Evolutionary conservation across 2,888 invertebrate genomes (phyloP).

Genomic region (Zaprionus bogoriensis): DNA sequence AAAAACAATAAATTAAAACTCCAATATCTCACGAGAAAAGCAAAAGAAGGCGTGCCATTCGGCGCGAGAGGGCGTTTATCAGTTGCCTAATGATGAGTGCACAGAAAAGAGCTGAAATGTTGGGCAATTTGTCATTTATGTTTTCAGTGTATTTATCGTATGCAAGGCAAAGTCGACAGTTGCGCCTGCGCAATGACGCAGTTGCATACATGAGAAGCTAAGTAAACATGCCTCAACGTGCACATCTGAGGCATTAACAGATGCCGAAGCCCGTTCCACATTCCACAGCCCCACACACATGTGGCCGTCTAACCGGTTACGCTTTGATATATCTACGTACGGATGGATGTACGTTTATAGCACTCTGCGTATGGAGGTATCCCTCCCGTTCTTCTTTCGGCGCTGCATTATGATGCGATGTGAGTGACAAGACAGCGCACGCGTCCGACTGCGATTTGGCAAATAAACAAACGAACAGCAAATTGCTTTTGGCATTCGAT

Average conservation of each 20-base stretch:
- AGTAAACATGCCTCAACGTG: constrained; percentile 31
- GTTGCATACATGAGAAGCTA: constrained; percentile 15
- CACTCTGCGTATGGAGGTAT: neutral
- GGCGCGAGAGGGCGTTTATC: neutral
- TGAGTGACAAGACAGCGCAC: constrained; percentile 36
- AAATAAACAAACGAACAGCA: constrained; percentile 24
- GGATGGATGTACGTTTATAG: neutral
- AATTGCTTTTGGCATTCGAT: constrained; percentile 48
- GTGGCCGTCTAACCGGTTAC: constrained; percentile 42
- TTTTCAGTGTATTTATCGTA: neutral
- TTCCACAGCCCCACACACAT: constrained; percentile 31
- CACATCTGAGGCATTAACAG: constrained; percentile 32
- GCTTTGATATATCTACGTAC: constrained; percentile 9
- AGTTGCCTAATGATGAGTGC: constrained; percentile 18
- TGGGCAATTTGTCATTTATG: neutral
- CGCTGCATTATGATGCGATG: constrained; percentile 18
- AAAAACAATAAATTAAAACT: constrained; percentile 18
- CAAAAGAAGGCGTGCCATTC: neutral
- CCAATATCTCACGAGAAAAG: constrained; percentile 11
- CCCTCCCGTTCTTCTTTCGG: neutral
- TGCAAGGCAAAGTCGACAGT: constrained; percentile 38
- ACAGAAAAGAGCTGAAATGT: neutral
- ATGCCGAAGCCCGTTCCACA: constrained; percentile 28
- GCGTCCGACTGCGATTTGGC: constrained; percentile 37
- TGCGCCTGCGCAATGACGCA: constrained; percentile 44